Evolutionary conservation across 2,797 vertebrate genomes (phyloP).

Genomic region (Lagothrix lagotricha): DNA sequence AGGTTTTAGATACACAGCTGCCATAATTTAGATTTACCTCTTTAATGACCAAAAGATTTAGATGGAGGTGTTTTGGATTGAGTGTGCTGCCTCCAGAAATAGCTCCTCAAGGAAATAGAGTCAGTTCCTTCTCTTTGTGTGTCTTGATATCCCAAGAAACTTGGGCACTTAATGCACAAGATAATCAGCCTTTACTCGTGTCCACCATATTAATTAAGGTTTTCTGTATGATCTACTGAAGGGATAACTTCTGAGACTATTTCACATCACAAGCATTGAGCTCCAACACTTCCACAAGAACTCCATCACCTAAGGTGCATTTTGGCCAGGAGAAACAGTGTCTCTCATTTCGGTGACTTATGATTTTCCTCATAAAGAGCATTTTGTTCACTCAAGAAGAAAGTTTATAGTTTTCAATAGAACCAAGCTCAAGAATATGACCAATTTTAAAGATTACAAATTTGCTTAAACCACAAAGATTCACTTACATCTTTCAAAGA

Average conservation of each 20-base stretch:
- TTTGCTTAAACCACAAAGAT: too few relatives aligned
- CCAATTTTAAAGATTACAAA: too few relatives aligned
- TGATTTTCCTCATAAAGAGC: too few relatives aligned
- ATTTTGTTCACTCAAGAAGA: too few relatives aligned
- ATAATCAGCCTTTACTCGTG: background rate
- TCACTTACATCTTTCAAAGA: too few relatives aligned
- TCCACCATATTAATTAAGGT: background rate
- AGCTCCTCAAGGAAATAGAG: background rate
- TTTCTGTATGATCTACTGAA: background rate
- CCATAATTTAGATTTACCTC: background rate
- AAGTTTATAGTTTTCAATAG: too few relatives aligned
- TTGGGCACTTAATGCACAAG: background rate
- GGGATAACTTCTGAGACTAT: background rate
- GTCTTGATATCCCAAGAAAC: background rate
- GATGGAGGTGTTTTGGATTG: background rate
- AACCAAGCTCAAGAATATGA: too few relatives aligned
- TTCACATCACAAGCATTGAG: background rate
- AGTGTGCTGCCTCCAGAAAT: background rate
- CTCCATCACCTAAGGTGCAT: background rate
- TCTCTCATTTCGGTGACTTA: background rate
- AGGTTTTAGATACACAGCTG: background rate
- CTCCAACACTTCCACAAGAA: background rate
- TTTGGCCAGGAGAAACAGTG: background rate
- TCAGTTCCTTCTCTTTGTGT: background rate
- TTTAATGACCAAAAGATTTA: background rate